These are phyloP conservation scores for Cololabis saira DNA, from an alignment of 2,113 vertebrate species.

Conservation along the genomic window DNA sequence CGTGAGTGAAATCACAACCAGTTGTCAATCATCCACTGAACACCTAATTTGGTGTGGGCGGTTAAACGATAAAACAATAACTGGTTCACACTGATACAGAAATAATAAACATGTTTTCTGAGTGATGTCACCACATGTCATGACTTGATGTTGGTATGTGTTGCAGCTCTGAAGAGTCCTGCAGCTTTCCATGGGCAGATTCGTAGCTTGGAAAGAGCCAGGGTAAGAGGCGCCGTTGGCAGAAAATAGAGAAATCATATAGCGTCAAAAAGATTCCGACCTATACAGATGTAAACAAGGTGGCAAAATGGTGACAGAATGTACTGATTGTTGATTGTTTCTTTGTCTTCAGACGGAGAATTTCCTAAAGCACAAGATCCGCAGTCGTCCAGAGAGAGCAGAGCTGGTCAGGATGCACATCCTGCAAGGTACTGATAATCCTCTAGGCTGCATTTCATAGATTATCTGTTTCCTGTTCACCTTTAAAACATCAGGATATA, in stretches of 20 bases:
- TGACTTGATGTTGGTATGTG: conserved; percentile 45
- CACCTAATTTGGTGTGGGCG: conserved; percentile 9
- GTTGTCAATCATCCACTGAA: neutral
- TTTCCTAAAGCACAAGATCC: conserved; percentile 98
- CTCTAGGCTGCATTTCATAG: neutral
- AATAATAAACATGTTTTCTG: conserved; percentile 25
- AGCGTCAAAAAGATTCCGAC: too few relatives aligned
- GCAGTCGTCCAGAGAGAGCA: conserved; percentile 93
- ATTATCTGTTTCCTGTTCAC: neutral
- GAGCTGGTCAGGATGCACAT: conserved; percentile 99
- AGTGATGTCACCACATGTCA: neutral
- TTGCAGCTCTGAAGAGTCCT: conserved; percentile 95
- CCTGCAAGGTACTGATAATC: conserved; percentile 87
- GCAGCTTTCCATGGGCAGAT: conserved; percentile 99
- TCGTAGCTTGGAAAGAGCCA: conserved; percentile 96
- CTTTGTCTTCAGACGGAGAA: conserved; percentile 89
- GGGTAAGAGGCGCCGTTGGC: conserved; percentile 87
- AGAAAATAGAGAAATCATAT: too few relatives aligned
- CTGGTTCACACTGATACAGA: conserved; percentile 2
- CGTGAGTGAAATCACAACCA: conserved; percentile 83
- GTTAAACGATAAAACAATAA: conserved; percentile 14
- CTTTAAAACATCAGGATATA: neutral
- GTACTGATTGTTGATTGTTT: neutral
- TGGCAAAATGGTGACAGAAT: neutral
- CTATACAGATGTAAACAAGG: too few relatives aligned